These are phyloP conservation scores for Dysmachus trigonus DNA, from an alignment of 2,888 invertebrate genomes.

Conservation along the genomic window DNA sequence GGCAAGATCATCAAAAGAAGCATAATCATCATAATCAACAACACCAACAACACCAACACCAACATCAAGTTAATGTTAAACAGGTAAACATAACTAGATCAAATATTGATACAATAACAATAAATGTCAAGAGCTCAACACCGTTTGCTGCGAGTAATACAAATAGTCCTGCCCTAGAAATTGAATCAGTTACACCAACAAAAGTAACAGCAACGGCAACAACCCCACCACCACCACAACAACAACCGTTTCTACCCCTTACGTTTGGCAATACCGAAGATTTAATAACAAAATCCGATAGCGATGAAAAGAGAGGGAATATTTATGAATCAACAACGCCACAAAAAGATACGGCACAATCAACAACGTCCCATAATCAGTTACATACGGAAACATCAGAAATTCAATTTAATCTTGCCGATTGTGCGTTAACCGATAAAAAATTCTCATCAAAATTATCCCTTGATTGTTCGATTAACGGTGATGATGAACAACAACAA, in stretches of 20 bases:
- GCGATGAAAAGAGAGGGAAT: not conserved
- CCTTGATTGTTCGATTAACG: not conserved
- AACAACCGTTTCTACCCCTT: not conserved
- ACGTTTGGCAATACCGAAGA: not conserved
- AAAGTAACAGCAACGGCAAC: not conserved
- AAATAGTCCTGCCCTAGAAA: not conserved
- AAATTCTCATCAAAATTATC: conserved; percentile 33
- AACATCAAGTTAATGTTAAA: conserved; percentile 9
- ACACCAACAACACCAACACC: not conserved
- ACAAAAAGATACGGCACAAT: not conserved
- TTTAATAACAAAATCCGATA: not conserved
- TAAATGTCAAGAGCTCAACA: conserved; percentile 36
- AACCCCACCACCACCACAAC: not conserved
- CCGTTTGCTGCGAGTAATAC: not conserved
- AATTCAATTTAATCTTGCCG: conserved; percentile 32
- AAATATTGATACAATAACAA: conserved; percentile 29
- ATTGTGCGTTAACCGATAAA: not conserved
- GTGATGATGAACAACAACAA: not conserved
- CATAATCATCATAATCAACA: not conserved
- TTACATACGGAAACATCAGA: conserved; percentile 9
- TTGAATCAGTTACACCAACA: not conserved
- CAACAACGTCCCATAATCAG: not conserved
- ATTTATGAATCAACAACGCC: not conserved
- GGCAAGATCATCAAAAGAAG: not conserved
- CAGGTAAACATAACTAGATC: conserved; percentile 2